Conservation (phyloP, 2,113 vertebrate genomes). For the Diphyllodes magnificus region DNA sequence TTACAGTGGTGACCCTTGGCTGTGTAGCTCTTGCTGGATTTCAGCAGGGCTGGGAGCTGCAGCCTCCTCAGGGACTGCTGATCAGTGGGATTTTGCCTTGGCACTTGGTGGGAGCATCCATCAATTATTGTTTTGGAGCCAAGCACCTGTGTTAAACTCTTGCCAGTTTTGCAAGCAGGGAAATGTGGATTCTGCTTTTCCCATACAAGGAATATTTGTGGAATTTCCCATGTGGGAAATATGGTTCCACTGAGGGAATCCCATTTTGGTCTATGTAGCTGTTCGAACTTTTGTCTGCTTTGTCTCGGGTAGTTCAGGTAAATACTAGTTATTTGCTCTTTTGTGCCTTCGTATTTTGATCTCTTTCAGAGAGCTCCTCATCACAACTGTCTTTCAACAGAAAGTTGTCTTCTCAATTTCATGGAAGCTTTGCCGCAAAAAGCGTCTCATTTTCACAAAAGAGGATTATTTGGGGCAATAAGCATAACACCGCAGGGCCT, state of each 20-base stretch:
- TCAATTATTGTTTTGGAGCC: neutral
- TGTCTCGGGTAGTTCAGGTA: neutral
- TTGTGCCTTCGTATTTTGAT: neutral
- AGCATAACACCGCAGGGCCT: neutral
- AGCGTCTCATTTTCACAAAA: neutral
- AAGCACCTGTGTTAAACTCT: neutral
- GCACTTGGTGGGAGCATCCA: neutral
- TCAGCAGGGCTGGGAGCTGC: neutral
- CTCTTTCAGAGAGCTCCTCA: neutral
- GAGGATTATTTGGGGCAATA: neutral
- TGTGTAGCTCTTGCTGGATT: neutral
- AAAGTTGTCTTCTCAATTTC: neutral
- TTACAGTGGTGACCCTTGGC: neutral
- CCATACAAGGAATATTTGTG: neutral
- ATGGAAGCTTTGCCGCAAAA: neutral
- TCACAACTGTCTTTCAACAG: neutral
- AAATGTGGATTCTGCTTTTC: neutral
- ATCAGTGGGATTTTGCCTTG: neutral
- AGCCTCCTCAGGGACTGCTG: neutral
- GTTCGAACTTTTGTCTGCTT: neutral
- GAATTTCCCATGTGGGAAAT: neutral
- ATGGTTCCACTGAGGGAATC: neutral
- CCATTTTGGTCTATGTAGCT: neutral
- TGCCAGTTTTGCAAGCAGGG: neutral
- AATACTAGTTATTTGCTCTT: neutral